Evolutionary conservation across 1,140 invertebrate species (phyloP).

Genomic region (Aricia agestis): DNA sequence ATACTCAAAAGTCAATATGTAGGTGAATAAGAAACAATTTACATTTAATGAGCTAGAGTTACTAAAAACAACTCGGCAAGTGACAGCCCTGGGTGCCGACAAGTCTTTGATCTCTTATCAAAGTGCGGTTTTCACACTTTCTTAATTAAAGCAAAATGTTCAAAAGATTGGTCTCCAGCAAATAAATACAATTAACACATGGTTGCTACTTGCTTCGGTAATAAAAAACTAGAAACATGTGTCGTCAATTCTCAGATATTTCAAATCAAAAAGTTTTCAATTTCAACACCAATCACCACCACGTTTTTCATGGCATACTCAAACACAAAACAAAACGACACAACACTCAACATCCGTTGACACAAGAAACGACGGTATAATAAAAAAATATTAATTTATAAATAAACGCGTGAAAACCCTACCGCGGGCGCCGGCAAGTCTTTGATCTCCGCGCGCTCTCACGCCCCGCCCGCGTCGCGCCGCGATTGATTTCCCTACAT

Average conservation of each 20-base stretch:
- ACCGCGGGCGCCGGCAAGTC: constrained; percentile 36
- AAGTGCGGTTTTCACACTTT: background rate
- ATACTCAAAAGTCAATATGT: too few relatives aligned
- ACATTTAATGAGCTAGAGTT: background rate
- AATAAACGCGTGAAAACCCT: constrained; percentile 31
- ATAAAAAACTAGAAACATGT: too few relatives aligned
- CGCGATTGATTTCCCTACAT: constrained; percentile 50
- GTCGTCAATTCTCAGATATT: too few relatives aligned
- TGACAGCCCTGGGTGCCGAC: background rate
- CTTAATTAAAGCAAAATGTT: background rate
- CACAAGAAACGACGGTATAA: background rate
- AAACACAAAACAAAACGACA: too few relatives aligned
- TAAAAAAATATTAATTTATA: background rate
- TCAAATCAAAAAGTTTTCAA: too few relatives aligned
- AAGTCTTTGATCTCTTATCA: background rate
- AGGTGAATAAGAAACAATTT: too few relatives aligned
- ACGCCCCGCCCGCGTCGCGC: constrained; percentile 42
- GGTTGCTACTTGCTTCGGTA: too few relatives aligned
- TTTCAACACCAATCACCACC: too few relatives aligned
- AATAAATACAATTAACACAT: too few relatives aligned
- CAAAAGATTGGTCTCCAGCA: background rate
- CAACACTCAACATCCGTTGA: background rate
- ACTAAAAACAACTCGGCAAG: background rate
- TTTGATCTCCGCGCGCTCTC: constrained; percentile 49
- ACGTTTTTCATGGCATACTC: too few relatives aligned